phyloP scores from a whole-genome alignment of 2,888 invertebrate genomes.

The Malthinus flaveolus region DNA sequence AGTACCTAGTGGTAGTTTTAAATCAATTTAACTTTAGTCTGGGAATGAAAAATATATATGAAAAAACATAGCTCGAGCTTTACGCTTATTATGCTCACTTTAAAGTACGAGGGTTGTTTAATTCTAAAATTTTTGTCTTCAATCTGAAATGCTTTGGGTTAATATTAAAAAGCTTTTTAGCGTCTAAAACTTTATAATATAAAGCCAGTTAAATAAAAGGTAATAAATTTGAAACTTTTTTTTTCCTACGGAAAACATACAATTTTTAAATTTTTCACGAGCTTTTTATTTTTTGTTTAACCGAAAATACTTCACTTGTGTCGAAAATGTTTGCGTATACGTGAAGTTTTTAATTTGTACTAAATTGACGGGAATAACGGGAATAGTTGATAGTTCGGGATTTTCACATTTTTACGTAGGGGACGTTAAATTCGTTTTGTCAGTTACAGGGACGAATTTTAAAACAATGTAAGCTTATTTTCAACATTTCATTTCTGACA shows the following conservation, averaged over 20 bases:
- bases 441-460: slow-evolving; percentile 15
- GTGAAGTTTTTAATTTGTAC: too few relatives aligned
- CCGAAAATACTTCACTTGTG: too few relatives aligned
- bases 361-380: too few relatives aligned
- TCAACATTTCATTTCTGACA: slow-evolving; percentile 14
- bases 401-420: not conserved
- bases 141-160: not conserved
- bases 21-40: too few relatives aligned
- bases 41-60: too few relatives aligned
- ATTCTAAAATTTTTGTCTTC: too few relatives aligned
- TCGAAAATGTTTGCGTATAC: too few relatives aligned
- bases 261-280: not conserved
- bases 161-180: slow-evolving; percentile 6
- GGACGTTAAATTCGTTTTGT: slow-evolving; percentile 3
- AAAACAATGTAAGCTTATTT: slow-evolving; percentile 14
- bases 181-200: not conserved
- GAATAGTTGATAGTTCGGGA: not conserved
- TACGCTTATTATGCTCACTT: too few relatives aligned
- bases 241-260: not conserved
- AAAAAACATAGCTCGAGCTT: too few relatives aligned
- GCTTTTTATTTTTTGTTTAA: not conserved
- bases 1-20: too few relatives aligned
- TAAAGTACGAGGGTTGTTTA: too few relatives aligned
- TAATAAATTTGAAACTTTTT: slow-evolving; percentile 1
- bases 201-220: not conserved